phyloP scores from a whole-genome alignment of 2,113 vertebrate species.

The Suricata suricatta region DNA sequence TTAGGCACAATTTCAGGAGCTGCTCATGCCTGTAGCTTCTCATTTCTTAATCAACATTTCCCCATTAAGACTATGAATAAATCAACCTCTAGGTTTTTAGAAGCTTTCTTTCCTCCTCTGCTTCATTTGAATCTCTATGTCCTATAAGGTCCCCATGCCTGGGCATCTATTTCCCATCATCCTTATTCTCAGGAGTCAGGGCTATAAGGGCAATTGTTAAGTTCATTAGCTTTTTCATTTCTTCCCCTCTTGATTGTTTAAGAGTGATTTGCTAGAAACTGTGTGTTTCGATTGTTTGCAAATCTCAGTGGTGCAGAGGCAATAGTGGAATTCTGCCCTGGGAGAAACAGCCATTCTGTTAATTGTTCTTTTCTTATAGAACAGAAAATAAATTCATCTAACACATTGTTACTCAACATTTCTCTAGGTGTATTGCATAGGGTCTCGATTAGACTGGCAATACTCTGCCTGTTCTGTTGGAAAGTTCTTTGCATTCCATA shows the following conservation, averaged over 20 bases:
- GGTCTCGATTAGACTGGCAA: background rate
- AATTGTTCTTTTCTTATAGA: background rate
- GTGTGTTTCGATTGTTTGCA: background rate
- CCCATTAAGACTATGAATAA: background rate
- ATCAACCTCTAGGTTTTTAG: background rate
- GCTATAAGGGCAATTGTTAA: background rate
- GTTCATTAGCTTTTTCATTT: background rate
- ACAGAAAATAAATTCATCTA: background rate
- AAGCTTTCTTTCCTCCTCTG: background rate
- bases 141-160: background rate
- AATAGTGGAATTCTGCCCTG: background rate
- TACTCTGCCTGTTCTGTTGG: background rate
- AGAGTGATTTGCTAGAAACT: slow-evolving; percentile 16
- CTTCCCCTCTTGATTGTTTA: background rate
- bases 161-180: background rate
- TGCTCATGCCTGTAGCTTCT: background rate
- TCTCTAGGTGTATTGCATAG: background rate
- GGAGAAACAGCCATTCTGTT: background rate
- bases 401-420: background rate
- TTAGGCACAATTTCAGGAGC: slow-evolving; percentile 40
- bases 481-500: background rate
- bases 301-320: slow-evolving; percentile 13
- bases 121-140: background rate
- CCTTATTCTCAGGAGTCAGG: background rate
- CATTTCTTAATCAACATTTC: slow-evolving; percentile 48